Base-by-base conservation (phyloP, 2,888 invertebrate genomes). In the Diploptera punctata region DNA sequence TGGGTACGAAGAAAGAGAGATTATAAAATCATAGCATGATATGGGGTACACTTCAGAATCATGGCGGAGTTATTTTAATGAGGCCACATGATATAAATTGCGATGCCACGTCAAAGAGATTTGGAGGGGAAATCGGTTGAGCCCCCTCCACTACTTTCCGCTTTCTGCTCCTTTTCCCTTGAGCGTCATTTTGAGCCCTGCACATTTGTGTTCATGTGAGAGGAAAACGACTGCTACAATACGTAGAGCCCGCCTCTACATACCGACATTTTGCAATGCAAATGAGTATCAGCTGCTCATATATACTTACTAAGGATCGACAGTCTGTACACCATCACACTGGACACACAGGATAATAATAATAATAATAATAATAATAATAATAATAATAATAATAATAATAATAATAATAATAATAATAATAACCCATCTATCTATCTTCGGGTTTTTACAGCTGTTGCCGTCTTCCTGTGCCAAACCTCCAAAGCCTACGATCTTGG, bases 121-220 rank as follows among this genome's bases (percentile, higher is more conserved):
- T 65, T 47, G 21, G 38, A 21, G 3, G 19, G 19, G 29, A 19
- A 21, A 65, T 65, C 47, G 44, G 44, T 38, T 65, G 24, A 44
- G 16, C 65, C 44, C 29, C 47, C 24, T 65, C 24, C 43, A 44
- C 61, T n/a, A 31, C 33, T 44, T 44, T 44, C 65, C 65, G 44
- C 65, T 47, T 65, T 65, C 65, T 47, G 65, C 47, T 65, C 65
- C 65, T 65, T 65, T 65, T 65, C 65, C 65, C 65, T 65, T 5
- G 65, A 65, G 65, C 47, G 47, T 26, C 47, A 65, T 57, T 57
- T 57, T 29, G 29, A 13, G 5, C 7, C 10, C 57, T 24, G 3
- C n/a, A 19, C 54, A 21, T 26, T 10, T 29, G 44, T 65, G 65
- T 65, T 44, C 47, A 47, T 65, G 65, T 65, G 65, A 47, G 65